Evolutionary conservation across 2,888 invertebrate genomes (phyloP).

Genomic region (Drosophila parthenogenetica): DNA sequence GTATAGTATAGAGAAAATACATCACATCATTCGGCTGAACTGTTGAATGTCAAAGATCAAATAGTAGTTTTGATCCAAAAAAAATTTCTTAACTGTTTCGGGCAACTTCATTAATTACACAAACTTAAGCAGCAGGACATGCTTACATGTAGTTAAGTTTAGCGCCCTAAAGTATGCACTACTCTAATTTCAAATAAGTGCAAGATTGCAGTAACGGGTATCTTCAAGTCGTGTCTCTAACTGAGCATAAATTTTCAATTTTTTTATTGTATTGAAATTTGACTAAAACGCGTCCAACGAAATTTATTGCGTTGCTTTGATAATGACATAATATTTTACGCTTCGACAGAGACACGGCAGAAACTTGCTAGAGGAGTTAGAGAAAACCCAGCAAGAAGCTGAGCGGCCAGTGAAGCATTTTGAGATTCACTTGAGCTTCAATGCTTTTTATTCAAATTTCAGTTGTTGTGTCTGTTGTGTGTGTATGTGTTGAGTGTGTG

Average conservation of each 20-base stretch:
- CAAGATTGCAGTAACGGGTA: not conserved
- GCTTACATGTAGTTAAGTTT: too few species aligned
- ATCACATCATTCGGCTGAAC: too few species aligned
- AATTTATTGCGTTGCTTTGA: slow-evolving; percentile 78
- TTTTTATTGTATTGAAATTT: slow-evolving; percentile 66
- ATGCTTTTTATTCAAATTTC: slow-evolving; percentile 73
- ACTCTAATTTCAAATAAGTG: too few species aligned
- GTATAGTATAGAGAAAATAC: too few species aligned
- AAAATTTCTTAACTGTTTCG: too few species aligned
- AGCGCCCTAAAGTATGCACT: not conserved
- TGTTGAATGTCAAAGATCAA: too few species aligned
- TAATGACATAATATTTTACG: slow-evolving; percentile 83
- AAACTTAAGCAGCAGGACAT: too few species aligned
- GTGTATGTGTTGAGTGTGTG: slow-evolving; percentile 42
- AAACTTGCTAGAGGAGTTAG: not conserved
- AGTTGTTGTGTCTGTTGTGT: slow-evolving; percentile 47
- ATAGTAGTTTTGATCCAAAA: too few species aligned
- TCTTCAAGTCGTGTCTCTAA: not conserved
- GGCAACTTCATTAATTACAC: too few species aligned
- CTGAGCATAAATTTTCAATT: slow-evolving; percentile 10
- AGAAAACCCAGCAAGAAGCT: not conserved
- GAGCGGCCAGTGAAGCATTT: slow-evolving; percentile 38
- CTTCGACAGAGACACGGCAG: slow-evolving; percentile 67
- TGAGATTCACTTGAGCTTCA: slow-evolving; percentile 49
- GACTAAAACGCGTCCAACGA: slow-evolving; percentile 67